Evolutionary conservation across 2,888 invertebrate genomes (phyloP).

Genomic region (Drosophila recens): DNA sequence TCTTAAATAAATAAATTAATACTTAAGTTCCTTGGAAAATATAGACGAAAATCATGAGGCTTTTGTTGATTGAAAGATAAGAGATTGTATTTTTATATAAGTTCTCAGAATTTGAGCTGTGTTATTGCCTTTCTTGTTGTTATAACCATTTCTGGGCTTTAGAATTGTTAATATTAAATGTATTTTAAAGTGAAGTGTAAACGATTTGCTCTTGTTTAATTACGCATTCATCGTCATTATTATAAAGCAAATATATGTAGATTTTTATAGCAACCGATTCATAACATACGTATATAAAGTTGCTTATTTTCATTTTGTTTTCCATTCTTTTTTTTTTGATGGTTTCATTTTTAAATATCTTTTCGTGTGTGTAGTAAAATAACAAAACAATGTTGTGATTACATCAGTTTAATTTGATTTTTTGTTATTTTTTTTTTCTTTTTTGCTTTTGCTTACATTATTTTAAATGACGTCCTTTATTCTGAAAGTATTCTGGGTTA

Average conservation of each 20-base stretch:
- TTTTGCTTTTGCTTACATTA: not conserved
- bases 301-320: slow-evolving; percentile 13
- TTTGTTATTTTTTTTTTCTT: not conserved
- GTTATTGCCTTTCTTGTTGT: slow-evolving; percentile 66
- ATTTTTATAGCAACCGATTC: slow-evolving; percentile 40
- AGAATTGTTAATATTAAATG: slow-evolving; percentile 58
- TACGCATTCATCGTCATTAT: slow-evolving; percentile 37
- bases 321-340: not conserved
- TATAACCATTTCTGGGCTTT: slow-evolving; percentile 50
- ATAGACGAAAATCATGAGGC: slow-evolving; percentile 21
- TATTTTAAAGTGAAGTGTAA: slow-evolving; percentile 55
- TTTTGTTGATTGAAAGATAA: slow-evolving; percentile 74
- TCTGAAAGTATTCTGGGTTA: slow-evolving; percentile 28
- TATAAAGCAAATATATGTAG: slow-evolving; percentile 49
- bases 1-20: not conserved
- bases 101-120: slow-evolving; percentile 76
- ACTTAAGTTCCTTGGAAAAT: not conserved
- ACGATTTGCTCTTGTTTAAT: slow-evolving; percentile 48
- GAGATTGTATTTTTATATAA: slow-evolving; percentile 76
- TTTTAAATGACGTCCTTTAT: slow-evolving; percentile 14
- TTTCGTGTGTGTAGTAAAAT: slow-evolving; percentile 16
- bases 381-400: slow-evolving; percentile 37
- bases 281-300: slow-evolving; percentile 34
- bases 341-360: slow-evolving; percentile 2
- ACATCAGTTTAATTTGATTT: slow-evolving; percentile 10